These are phyloP conservation scores for Coregonus suidteri DNA, from an alignment of 2,797 vertebrate genomes.

Conservation along the genomic window DNA sequence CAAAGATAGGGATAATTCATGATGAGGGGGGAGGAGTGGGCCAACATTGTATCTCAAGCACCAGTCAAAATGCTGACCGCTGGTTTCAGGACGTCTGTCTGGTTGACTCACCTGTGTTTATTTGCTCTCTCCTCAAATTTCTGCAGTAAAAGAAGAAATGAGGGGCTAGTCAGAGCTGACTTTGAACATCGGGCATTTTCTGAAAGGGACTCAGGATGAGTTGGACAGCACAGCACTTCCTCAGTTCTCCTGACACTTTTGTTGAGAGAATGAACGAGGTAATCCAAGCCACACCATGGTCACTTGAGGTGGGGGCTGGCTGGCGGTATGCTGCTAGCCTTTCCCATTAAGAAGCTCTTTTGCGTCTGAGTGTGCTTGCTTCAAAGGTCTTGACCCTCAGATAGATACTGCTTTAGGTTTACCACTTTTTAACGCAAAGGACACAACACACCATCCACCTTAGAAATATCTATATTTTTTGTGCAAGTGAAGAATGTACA, in stretches of 20 bases:
- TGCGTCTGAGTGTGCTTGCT: constrained; percentile 42
- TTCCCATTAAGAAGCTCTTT: constrained; percentile 75
- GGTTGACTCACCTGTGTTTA: constrained; percentile 14
- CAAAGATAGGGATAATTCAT: background rate
- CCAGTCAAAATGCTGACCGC: background rate
- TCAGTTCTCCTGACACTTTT: constrained; percentile 61
- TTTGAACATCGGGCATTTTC: constrained; percentile 15
- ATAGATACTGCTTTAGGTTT: background rate
- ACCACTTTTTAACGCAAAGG: constrained; percentile 28
- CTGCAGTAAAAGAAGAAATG: constrained; percentile 12
- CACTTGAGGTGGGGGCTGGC: constrained; percentile 44
- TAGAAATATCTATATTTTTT: no score
- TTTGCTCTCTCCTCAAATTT: constrained; percentile 7
- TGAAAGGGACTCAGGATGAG: constrained; percentile 48
- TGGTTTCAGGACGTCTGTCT: background rate
- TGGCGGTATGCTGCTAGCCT: constrained; percentile 52
- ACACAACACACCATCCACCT: background rate
- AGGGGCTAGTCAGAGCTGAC: background rate
- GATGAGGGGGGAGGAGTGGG: background rate
- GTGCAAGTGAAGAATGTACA: no score
- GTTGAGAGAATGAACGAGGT: constrained; percentile 64
- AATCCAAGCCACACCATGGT: constrained; percentile 70
- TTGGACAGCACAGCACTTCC: constrained; percentile 68
- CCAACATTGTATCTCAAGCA: background rate
- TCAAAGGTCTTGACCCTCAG: background rate